Evolutionary conservation across 2,113 vertebrate species (phyloP).

Genomic region (Carassius gibelio): DNA sequence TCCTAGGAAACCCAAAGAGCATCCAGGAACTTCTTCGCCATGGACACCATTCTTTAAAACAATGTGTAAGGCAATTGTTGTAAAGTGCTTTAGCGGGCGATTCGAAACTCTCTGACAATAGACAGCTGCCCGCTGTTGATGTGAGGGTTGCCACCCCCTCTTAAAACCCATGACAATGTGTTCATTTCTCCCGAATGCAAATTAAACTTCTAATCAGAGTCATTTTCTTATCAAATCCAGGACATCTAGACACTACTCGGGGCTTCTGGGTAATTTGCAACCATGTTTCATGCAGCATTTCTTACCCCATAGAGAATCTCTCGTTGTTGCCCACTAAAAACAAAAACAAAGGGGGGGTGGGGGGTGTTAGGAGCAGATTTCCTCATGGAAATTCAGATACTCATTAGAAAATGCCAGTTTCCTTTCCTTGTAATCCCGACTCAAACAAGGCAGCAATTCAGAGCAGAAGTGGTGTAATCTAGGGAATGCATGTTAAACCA

Average conservation of each 20-base stretch:
- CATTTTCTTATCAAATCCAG: slow-evolving; percentile 52
- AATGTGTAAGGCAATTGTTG: slow-evolving; percentile 41
- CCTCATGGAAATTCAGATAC: slow-evolving; percentile 79
- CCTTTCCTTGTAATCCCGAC: slow-evolving; percentile 73
- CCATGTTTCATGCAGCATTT: slow-evolving; percentile 27
- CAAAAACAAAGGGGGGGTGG: not conserved
- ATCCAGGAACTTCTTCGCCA: slow-evolving; percentile 66
- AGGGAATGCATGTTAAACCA: slow-evolving; percentile 72
- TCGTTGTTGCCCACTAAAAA: slow-evolving; percentile 29
- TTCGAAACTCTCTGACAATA: slow-evolving; percentile 58
- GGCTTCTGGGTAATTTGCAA: slow-evolving; percentile 44
- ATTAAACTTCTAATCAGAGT: slow-evolving; percentile 35
- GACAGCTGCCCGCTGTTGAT: slow-evolving; percentile 39
- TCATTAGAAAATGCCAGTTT: slow-evolving; percentile 78
- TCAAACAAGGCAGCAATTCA: slow-evolving; percentile 79
- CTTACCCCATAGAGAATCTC: slow-evolving; percentile 8
- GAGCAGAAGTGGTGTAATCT: slow-evolving; percentile 74
- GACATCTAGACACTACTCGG: slow-evolving; percentile 48
- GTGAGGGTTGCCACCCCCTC: slow-evolving; percentile 29
- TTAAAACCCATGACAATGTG: slow-evolving; percentile 28
- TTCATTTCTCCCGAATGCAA: slow-evolving; percentile 35
- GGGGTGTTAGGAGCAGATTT: slow-evolving; percentile 64
- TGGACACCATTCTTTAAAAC: slow-evolving; percentile 66
- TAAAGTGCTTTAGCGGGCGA: slow-evolving; percentile 52
- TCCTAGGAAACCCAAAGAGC: slow-evolving; percentile 47